These are phyloP conservation scores for Podabrus alpinus DNA, from an alignment of 2,888 invertebrate genomes.

Conservation along the genomic window DNA sequence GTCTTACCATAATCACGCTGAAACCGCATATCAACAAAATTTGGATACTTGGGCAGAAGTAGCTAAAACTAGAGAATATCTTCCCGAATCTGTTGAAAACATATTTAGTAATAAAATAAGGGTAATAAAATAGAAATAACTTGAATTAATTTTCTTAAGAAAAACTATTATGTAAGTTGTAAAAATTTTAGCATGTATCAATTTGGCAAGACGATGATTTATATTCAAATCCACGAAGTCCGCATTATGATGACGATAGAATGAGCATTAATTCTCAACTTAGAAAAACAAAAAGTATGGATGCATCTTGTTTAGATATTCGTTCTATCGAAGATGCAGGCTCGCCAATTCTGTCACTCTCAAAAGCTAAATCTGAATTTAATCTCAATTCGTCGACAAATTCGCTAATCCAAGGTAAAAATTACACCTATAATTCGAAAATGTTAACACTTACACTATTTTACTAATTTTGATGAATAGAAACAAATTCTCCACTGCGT, in stretches of 20 bases:
- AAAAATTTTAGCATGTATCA: conserved; percentile 69
- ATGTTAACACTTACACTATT: neutral
- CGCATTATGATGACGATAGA: conserved; percentile 70
- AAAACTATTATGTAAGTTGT: neutral
- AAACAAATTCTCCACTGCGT: conserved; percentile 50
- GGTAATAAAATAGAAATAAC: conserved; percentile 52
- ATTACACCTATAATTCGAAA: neutral
- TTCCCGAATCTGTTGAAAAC: conserved; percentile 80
- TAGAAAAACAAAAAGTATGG: conserved; percentile 86
- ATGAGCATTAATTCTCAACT: conserved; percentile 78
- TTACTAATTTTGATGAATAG: conserved; percentile 7
- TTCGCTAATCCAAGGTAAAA: conserved; percentile 67
- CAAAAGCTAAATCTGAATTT: conserved; percentile 86
- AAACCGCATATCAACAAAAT: conserved; percentile 76
- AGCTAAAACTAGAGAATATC: conserved; percentile 81
- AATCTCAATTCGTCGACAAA: conserved; percentile 79
- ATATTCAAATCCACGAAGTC: conserved; percentile 66
- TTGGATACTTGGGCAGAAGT: conserved; percentile 89
- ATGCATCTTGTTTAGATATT: conserved; percentile 84
- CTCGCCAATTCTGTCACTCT: conserved; percentile 68
- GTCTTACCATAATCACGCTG: conserved; percentile 82
- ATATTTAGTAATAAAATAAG: conserved; percentile 80
- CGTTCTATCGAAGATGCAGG: conserved; percentile 70
- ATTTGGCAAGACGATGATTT: conserved; percentile 80
- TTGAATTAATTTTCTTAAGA: neutral